Conservation (phyloP, 2,888 invertebrate genomes). For the Synergus japonicus region DNA sequence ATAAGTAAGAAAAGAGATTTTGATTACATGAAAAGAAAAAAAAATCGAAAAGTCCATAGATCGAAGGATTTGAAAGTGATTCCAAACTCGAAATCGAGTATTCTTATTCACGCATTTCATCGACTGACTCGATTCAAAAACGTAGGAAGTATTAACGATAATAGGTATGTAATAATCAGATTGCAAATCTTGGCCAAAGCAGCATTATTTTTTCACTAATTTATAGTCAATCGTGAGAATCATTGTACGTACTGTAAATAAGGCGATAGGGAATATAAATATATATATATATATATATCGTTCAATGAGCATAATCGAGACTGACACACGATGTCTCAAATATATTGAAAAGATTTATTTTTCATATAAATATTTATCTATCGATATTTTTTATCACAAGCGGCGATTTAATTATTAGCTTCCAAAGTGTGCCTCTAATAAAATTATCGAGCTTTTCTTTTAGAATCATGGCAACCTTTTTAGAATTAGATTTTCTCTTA, state of each 20-base stretch:
- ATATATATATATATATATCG: constrained; percentile 42
- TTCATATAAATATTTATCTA: constrained; percentile 1
- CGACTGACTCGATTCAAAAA: constrained; percentile 35
- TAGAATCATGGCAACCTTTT: neutral
- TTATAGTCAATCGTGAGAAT: constrained; percentile 61
- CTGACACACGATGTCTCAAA: constrained; percentile 23
- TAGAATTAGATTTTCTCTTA: neutral
- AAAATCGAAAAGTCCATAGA: neutral
- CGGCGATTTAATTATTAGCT: constrained; percentile 4
- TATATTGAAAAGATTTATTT: neutral
- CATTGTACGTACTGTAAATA: constrained; percentile 70
- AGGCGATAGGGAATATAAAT: constrained; percentile 58
- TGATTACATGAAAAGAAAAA: neutral
- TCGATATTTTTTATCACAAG: neutral
- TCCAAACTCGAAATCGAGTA: constrained; percentile 30
- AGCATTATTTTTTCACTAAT: constrained; percentile 77
- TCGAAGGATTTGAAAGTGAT: constrained; percentile 29
- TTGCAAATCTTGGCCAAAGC: constrained; percentile 70
- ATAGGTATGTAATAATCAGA: constrained; percentile 45
- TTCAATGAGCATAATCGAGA: constrained; percentile 36
- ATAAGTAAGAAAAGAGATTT: constrained; percentile 12
- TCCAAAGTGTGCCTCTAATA: constrained; percentile 17
- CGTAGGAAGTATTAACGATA: constrained; percentile 34
- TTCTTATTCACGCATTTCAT: constrained; percentile 33
- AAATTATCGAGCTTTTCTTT: neutral